A percentile compares a stretch with the other conserved stretches of the same genome.
phyloP scores from a whole-genome alignment of 2,888 invertebrate genomes.

The Trilocha varians region DNA sequence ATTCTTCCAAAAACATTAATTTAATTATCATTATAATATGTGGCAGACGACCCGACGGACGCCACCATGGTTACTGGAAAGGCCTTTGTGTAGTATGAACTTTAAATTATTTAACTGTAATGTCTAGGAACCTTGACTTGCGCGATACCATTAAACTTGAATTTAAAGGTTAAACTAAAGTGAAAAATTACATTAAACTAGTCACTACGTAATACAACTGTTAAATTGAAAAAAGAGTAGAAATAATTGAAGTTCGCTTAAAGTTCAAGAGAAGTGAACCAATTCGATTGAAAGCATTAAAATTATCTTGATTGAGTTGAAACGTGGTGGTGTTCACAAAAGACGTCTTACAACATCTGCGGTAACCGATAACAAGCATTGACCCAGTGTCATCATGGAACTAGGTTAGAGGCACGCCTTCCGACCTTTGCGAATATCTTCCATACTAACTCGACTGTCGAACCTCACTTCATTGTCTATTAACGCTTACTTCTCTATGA shows the following conservation, averaged over 20 bases:
- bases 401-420: neutral
- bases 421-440: neutral
- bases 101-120: neutral
- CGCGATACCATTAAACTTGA: neutral
- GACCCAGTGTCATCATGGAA: slow-evolving; percentile 22
- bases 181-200: neutral
- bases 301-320: slow-evolving; percentile 17
- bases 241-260: neutral
- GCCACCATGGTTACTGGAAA: too few species aligned
- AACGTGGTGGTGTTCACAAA: slow-evolving; percentile 11
- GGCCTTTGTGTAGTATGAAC: too few species aligned
- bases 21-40: too few species aligned
- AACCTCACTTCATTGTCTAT: too few species aligned
- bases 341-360: slow-evolving; percentile 17
- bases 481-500: too few species aligned
- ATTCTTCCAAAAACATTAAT: too few species aligned
- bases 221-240: too few species aligned
- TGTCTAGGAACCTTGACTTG: neutral
- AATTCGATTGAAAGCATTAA: too few species aligned
- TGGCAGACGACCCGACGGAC: too few species aligned
- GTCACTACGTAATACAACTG: neutral
- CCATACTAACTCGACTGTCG: neutral
- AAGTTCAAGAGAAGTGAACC: too few species aligned
- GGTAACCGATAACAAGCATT: slow-evolving; percentile 24
- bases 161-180: neutral